Percentiles rank a stretch among this genome's conserved stretches.
These are phyloP conservation scores for Triops longicaudatus DNA, from an alignment of 1,140 invertebrate species.

Conservation along the genomic window DNA sequence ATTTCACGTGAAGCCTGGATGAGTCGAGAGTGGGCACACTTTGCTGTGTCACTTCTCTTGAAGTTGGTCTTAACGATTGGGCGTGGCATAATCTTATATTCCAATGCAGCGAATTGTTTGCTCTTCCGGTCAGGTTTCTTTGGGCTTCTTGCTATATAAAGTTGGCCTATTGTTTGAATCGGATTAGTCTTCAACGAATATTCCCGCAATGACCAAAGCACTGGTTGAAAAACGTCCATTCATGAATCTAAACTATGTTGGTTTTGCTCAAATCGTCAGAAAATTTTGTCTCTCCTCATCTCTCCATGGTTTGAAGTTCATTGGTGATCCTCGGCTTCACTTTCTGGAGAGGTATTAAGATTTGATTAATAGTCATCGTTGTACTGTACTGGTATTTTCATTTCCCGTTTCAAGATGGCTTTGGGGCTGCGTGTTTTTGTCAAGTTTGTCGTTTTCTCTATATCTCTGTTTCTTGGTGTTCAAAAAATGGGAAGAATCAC, in stretches of 20 bases:
- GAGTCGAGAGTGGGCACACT: no score
- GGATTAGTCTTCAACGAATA: not conserved
- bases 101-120: not conserved
- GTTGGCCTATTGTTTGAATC: not conserved
- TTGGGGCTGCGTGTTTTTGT: not conserved
- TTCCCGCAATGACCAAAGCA: not conserved
- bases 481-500: slow-evolving; percentile 1
- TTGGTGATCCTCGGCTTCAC: not conserved
- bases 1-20: no score
- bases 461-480: not conserved
- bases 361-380: not conserved
- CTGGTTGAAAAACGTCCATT: not conserved
- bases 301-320: not conserved
- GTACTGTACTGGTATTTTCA: no score
- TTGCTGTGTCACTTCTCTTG: not conserved
- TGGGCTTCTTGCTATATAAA: not conserved
- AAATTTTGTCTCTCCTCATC: not conserved
- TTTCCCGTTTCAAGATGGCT: not conserved
- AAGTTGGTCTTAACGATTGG: not conserved
- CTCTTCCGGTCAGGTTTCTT: not conserved
- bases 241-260: not conserved
- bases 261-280: not conserved
- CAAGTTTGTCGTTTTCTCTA: not conserved
- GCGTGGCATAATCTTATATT: not conserved
- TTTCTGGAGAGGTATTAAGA: not conserved